phyloP scores from a whole-genome alignment of 2,888 invertebrate genomes.

The Harpalus rubripes region DNA sequence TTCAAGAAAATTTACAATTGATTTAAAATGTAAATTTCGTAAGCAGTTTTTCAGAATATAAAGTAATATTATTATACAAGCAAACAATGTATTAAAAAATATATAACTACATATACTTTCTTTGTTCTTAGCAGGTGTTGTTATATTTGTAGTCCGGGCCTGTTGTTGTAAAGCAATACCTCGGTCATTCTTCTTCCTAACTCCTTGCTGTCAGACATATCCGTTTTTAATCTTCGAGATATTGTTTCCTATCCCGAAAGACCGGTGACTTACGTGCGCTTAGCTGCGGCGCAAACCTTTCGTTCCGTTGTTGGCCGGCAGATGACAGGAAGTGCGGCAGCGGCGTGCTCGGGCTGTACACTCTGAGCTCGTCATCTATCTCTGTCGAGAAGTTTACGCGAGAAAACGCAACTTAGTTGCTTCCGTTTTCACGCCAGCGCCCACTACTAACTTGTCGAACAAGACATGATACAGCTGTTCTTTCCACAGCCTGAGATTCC shows the following conservation, averaged over 20 bases:
- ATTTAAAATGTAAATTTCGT: no score
- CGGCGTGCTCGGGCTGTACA: constrained; percentile 13
- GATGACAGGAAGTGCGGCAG: constrained; percentile 63
- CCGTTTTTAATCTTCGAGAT: constrained; percentile 76
- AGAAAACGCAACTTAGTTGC: constrained; percentile 65
- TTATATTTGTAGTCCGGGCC: background rate
- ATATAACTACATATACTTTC: background rate
- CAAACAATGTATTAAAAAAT: background rate
- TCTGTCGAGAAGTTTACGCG: constrained; percentile 67
- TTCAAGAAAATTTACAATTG: no score
- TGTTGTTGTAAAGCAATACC: constrained; percentile 37
- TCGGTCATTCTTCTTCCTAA: constrained; percentile 66
- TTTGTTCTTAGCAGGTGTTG: background rate
- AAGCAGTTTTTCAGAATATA: no score
- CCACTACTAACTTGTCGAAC: constrained; percentile 63
- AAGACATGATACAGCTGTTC: constrained; percentile 58
- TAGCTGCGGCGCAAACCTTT: constrained; percentile 33
- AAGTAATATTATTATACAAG: no score
- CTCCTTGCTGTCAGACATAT: constrained; percentile 74
- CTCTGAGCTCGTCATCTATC: constrained; percentile 72
- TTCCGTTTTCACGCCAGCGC: constrained; percentile 60
- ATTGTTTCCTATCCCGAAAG: constrained; percentile 72
- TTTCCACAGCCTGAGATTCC: constrained; percentile 18
- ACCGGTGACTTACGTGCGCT: constrained; percentile 46
- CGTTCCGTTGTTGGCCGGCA: constrained; percentile 59